A percentile compares a stretch with the other conserved stretches of the same genome.
Evolutionary conservation across 2,113 vertebrate genomes (phyloP).

Genomic region (Megaceryle maxima): DNA sequence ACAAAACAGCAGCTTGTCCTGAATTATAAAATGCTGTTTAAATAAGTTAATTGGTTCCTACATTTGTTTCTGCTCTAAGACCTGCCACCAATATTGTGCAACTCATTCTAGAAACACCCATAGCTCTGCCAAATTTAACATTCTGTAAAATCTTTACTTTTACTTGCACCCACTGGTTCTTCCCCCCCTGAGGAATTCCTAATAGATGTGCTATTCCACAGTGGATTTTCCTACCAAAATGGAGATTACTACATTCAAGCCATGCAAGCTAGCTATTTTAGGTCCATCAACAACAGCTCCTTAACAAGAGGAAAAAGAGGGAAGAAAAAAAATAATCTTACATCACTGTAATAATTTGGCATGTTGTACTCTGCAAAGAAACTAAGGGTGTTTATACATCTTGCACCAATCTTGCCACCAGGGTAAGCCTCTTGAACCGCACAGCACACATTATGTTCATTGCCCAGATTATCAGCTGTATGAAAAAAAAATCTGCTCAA

Average conservation of each 20-base stretch:
- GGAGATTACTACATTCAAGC: neutral
- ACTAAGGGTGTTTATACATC: constrained; percentile 22
- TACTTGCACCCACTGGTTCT: neutral
- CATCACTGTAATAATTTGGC: neutral
- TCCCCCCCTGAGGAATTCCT: neutral
- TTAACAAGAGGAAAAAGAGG: neutral
- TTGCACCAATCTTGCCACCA: neutral
- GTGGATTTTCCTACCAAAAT: neutral
- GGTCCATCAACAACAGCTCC: neutral
- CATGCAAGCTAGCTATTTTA: neutral
- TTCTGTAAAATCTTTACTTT: neutral
- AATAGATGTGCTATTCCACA: neutral
- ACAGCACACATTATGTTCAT: too few species aligned
- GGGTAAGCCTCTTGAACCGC: constrained; percentile 8
- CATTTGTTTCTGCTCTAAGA: neutral
- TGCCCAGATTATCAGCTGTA: neutral
- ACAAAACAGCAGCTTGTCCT: neutral
- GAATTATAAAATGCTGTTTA: neutral
- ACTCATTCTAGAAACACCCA: neutral
- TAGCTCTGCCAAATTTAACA: neutral
- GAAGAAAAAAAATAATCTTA: neutral
- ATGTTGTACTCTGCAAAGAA: neutral
- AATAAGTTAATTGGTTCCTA: neutral
- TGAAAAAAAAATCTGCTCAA: neutral
- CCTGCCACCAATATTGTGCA: neutral